Evolutionary conservation across 1,140 invertebrate species (phyloP).

Genomic region (Nymphalis io): DNA sequence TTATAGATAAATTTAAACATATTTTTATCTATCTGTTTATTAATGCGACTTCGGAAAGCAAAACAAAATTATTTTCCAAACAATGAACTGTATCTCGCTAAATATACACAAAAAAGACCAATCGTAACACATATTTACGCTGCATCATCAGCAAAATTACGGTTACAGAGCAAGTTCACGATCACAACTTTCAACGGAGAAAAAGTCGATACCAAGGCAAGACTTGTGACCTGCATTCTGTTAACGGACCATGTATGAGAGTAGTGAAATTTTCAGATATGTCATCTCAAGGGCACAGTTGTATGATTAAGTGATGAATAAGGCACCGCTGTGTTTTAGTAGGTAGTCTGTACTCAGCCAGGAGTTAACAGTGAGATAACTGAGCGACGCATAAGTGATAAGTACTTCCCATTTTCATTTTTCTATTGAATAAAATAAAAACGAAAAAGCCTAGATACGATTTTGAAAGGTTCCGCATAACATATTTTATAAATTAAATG

Average conservation of each 20-base stretch:
- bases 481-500: conserved; percentile 1
- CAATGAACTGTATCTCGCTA: no score
- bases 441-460: not conserved
- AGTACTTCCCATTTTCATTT: not conserved
- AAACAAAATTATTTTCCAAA: no score
- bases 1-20: no score
- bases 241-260: conserved; percentile 16
- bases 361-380: no score
- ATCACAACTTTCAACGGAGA: conserved; percentile 60
- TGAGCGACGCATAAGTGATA: not conserved
- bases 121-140: not conserved
- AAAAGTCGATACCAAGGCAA: conserved; percentile 46
- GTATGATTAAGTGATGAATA: no score
- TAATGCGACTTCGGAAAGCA: no score
- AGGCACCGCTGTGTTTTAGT: no score
- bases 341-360: no score
- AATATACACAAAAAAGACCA: no score
- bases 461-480: not conserved
- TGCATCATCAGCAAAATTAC: conserved; percentile 18
- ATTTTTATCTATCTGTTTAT: no score
- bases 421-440: not conserved
- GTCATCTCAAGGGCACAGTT: not conserved
- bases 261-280: not conserved
- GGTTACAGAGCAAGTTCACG: conserved; percentile 57
- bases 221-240: conserved; percentile 54